Conservation (phyloP, 2,888 invertebrate species). For the Tipula unca region DNA sequence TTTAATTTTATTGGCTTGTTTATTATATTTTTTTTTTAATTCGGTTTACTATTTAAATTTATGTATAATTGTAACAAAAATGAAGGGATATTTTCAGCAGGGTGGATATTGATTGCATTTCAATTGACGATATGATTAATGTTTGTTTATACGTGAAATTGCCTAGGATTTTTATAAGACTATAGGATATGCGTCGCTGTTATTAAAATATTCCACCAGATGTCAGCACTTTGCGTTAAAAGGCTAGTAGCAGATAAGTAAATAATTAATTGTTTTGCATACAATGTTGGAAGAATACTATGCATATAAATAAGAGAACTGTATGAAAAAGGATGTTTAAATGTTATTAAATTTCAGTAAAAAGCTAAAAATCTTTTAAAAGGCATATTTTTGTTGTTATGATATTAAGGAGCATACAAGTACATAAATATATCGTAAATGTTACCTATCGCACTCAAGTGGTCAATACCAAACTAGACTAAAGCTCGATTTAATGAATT, state of each 20-base stretch:
- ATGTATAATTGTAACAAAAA: not conserved
- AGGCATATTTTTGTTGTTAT: not conserved
- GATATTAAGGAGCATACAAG: not conserved
- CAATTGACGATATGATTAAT: too few species aligned
- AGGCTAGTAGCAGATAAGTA: not conserved
- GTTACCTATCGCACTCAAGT: not conserved
- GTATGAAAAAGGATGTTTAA: not conserved
- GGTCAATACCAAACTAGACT: not conserved
- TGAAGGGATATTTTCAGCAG: not conserved
- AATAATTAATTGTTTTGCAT: not conserved
- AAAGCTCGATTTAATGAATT: not conserved
- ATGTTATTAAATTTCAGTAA: not conserved
- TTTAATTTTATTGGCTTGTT: not conserved
- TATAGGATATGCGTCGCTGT: too few species aligned
- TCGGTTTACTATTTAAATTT: not conserved
- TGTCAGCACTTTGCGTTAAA: too few species aligned
- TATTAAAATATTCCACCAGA: too few species aligned
- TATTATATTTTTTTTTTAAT: not conserved
- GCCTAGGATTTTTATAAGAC: too few species aligned
- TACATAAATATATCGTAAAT: not conserved
- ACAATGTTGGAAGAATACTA: not conserved
- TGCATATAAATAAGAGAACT: not conserved
- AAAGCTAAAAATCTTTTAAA: not conserved
- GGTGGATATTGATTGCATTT: too few species aligned
- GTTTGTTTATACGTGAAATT: too few species aligned